Evolutionary conservation across 2,113 vertebrate species (phyloP).

Genomic region (Pipa parva): DNA sequence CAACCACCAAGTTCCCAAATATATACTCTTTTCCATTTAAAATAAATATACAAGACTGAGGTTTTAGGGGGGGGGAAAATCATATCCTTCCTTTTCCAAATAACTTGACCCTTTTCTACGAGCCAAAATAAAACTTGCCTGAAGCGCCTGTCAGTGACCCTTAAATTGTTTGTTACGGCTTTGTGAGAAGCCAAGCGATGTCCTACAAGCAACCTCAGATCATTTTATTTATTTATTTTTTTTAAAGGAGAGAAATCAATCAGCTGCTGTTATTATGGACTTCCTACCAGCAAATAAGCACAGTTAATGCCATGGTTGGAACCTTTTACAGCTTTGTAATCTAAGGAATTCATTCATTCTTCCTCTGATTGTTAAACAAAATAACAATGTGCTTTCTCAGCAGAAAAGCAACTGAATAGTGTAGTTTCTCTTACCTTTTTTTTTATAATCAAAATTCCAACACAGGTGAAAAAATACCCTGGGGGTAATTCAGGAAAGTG

Average conservation of each 20-base stretch:
- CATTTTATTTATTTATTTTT: constrained; percentile 51
- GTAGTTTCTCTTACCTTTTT: no score
- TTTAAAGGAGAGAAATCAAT: constrained; percentile 57
- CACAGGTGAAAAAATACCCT: no score
- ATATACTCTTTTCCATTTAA: constrained; percentile 34
- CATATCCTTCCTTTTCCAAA: constrained; percentile 53
- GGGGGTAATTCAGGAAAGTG: no score
- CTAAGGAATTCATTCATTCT: no score
- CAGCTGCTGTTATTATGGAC: constrained; percentile 64
- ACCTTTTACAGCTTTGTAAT: no score
- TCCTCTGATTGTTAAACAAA: no score
- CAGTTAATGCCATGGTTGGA: constrained; percentile 51
- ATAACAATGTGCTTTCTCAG: no score
- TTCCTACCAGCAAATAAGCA: constrained; percentile 64
- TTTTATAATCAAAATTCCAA: no score
- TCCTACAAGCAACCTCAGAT: constrained; percentile 62
- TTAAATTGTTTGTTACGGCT: constrained; percentile 65
- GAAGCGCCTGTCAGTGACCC: constrained; percentile 54
- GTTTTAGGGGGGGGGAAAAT: constrained; percentile 44
- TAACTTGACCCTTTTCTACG: constrained; percentile 54
- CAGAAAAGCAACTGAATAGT: no score
- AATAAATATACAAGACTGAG: constrained; percentile 54
- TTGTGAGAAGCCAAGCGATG: constrained; percentile 54
- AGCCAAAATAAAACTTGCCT: constrained; percentile 54
- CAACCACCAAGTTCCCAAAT: constrained; percentile 9